These are phyloP conservation scores for Cinclus cinclus DNA, from an alignment of 2,113 vertebrate genomes.

Conservation along the genomic window DNA sequence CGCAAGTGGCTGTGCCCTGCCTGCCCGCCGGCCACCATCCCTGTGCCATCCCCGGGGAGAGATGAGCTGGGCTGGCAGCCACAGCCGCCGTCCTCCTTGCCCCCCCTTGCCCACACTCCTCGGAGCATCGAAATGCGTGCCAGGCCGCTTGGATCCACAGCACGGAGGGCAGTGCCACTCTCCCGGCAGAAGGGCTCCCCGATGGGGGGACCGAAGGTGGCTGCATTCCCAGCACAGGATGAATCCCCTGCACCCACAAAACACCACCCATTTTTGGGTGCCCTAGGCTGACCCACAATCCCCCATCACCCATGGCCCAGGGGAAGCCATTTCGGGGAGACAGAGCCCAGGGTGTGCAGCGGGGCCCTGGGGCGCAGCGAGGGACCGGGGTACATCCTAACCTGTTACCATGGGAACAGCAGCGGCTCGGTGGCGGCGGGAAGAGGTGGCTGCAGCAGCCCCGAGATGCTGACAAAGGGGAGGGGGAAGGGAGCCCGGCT, in stretches of 20 bases:
- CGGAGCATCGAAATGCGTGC: neutral
- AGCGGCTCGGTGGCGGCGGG: conserved; percentile 20
- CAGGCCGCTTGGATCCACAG: neutral
- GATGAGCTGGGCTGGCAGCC: neutral
- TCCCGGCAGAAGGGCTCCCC: neutral
- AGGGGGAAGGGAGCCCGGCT: conserved; percentile 51
- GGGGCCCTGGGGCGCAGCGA: neutral
- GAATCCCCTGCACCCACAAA: accelerated
- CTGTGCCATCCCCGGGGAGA: neutral
- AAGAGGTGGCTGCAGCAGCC: conserved; percentile 54
- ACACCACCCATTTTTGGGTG: neutral
- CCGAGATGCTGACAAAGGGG: conserved; percentile 47
- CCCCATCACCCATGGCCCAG: accelerated
- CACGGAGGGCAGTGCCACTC: neutral
- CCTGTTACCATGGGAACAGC: conserved; percentile 46
- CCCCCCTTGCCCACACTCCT: neutral
- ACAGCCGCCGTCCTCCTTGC: accelerated
- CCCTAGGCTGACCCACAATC: accelerated
- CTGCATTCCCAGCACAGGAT: neutral
- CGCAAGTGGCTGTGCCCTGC: neutral
- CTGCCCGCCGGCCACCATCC: neutral
- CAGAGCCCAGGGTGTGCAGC: accelerated
- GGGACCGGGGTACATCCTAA: conserved; percentile 31
- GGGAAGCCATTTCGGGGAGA: neutral
- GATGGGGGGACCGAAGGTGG: too few relatives aligned